These are phyloP conservation scores for Dascyllus trimaculatus DNA, from an alignment of 2,113 vertebrate species.

Conservation along the genomic window DNA sequence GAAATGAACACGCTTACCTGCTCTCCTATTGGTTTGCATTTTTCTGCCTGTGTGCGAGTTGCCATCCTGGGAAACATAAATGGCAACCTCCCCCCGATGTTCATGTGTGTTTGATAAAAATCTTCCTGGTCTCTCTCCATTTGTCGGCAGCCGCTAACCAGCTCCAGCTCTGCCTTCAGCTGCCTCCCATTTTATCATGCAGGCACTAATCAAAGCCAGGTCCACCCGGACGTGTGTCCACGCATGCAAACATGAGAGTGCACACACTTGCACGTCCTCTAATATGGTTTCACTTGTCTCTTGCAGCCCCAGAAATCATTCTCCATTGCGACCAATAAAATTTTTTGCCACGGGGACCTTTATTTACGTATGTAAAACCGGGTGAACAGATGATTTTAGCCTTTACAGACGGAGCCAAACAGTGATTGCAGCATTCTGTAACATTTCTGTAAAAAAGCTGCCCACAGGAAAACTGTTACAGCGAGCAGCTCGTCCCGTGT, in stretches of 20 bases:
- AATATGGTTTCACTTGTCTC: slow-evolving; percentile 74
- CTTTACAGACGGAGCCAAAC: slow-evolving; percentile 46
- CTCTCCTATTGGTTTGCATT: slow-evolving; percentile 55
- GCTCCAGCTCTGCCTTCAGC: slow-evolving; percentile 77
- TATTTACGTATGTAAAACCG: slow-evolving; percentile 49
- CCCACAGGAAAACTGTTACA: slow-evolving; percentile 52
- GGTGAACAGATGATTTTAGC: slow-evolving; percentile 52
- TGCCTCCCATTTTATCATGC: slow-evolving; percentile 79
- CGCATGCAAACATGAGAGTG: slow-evolving; percentile 46
- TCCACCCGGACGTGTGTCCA: slow-evolving; percentile 25
- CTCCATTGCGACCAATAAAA: slow-evolving; percentile 75
- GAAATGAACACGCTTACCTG: slow-evolving; percentile 53
- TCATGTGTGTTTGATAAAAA: slow-evolving; percentile 81
- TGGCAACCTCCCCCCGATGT: slow-evolving; percentile 66
- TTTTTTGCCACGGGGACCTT: slow-evolving; percentile 41
- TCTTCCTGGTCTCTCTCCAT: slow-evolving; percentile 76
- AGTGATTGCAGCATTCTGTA: slow-evolving; percentile 53
- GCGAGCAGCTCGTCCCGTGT: slow-evolving; percentile 25
- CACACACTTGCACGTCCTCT: slow-evolving; percentile 43
- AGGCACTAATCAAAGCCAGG: slow-evolving; percentile 81
- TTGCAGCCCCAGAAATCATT: slow-evolving; percentile 69
- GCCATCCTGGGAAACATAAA: slow-evolving; percentile 76
- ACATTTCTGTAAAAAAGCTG: slow-evolving; percentile 54
- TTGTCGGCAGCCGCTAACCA: slow-evolving; percentile 76
- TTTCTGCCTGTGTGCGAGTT: slow-evolving; percentile 50